Conservation (phyloP, 2,113 vertebrate genomes). For the Pagrus major region DNA sequence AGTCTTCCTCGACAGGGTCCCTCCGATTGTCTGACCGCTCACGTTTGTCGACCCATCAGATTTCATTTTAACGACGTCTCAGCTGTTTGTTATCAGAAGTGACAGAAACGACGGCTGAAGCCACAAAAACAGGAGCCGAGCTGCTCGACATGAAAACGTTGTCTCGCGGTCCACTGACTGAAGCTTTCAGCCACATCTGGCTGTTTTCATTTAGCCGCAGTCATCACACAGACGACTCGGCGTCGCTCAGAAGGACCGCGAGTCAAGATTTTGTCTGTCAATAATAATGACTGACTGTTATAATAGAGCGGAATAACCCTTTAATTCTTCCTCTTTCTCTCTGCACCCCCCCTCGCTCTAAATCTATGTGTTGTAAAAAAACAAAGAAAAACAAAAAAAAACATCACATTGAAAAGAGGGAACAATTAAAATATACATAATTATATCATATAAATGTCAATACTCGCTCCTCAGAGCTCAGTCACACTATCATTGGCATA, state of each 20-base stretch:
- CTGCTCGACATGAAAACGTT: background rate
- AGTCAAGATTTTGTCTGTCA: background rate
- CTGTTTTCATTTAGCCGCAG: too few species aligned
- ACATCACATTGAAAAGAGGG: slow-evolving; percentile 76
- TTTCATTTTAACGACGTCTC: too few species aligned
- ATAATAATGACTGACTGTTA: background rate
- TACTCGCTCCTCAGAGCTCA: slow-evolving; percentile 77
- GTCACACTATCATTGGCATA: slow-evolving; percentile 82
- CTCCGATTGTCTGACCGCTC: too few species aligned
- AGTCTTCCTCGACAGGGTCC: too few species aligned
- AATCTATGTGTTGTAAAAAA: slow-evolving; percentile 71
- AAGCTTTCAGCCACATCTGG: background rate
- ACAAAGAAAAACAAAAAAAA: slow-evolving; percentile 38
- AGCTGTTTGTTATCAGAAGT: background rate
- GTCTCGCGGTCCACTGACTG: background rate
- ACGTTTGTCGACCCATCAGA: background rate
- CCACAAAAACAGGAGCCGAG: background rate
- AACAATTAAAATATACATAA: slow-evolving; percentile 83
- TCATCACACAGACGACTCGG: too few species aligned
- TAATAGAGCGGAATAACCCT: slow-evolving; percentile 45
- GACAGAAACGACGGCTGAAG: background rate
- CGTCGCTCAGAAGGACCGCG: background rate
- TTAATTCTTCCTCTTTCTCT: background rate
- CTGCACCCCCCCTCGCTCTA: slow-evolving; percentile 5
- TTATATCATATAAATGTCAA: slow-evolving; percentile 80